A percentile compares a stretch with the other conserved stretches of the same genome.
Evolutionary conservation across 2,888 invertebrate genomes (phyloP).

Genomic region (Autographa pulchrina): DNA sequence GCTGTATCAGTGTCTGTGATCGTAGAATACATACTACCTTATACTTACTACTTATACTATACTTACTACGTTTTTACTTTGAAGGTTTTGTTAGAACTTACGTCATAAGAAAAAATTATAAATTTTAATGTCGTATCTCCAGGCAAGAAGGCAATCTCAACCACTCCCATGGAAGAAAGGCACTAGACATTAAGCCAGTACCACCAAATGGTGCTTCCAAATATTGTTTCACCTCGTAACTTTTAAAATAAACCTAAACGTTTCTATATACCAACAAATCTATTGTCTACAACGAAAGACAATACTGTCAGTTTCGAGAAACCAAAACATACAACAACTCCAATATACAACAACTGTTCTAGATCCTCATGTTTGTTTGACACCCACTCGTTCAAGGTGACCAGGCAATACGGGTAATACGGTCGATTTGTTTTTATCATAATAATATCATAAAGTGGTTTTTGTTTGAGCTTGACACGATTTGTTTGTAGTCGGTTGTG

Average conservation of each 20-base stretch:
- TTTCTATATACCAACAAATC: no score
- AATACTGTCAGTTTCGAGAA: not conserved
- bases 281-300: not conserved
- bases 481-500: not conserved
- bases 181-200: not conserved
- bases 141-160: not conserved
- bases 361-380: constrained; percentile 20
- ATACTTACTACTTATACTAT: no score
- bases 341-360: no score
- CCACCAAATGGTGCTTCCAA: not conserved
- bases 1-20: no score
- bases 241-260: no score
- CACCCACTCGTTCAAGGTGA: constrained; percentile 20
- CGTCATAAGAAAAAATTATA: no score
- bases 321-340: constrained; percentile 14
- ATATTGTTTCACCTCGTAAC: not conserved
- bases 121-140: not conserved
- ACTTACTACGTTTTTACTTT: no score
- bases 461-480: constrained; percentile 4
- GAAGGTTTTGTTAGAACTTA: no score
- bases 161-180: not conserved
- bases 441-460: constrained; percentile 6
- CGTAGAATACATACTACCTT: no score
- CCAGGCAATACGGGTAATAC: constrained; percentile 2
- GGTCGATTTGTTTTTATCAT: constrained; percentile 16